Conservation (phyloP, 2,113 vertebrate genomes). For the Gorsachius goisagi region DNA sequence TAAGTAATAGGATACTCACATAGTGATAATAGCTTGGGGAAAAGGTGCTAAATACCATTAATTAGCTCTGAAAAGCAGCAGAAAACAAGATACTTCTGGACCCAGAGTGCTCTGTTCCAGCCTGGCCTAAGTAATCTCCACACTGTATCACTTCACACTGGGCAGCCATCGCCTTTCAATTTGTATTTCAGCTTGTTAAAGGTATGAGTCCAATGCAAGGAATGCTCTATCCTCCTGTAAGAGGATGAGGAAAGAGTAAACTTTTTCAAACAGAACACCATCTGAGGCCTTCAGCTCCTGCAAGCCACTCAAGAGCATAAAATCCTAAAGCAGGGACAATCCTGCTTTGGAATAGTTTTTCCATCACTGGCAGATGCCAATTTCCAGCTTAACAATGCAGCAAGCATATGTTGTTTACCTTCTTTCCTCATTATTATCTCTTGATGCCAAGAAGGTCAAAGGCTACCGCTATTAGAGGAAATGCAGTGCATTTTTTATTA, state of each 20-base stretch:
- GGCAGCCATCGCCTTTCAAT: accelerated
- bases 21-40: too few relatives aligned
- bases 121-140: not conserved
- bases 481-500: slow-evolving; percentile 15
- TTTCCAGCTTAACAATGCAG: not conserved
- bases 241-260: not conserved
- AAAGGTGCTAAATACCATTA: not conserved
- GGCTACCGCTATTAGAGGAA: not conserved
- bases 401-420: not conserved
- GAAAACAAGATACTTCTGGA: not conserved
- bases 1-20: accelerated
- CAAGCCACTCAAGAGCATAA: not conserved
- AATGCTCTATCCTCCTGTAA: not conserved
- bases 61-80: not conserved
- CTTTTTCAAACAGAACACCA: not conserved
- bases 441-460: slow-evolving; percentile 5
- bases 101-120: not conserved
- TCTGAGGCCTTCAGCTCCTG: not conserved
- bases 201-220: not conserved
- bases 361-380: not conserved
- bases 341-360: not conserved
- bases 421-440: not conserved
- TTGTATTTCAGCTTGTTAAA: not conserved
- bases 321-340: not conserved
- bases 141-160: accelerated